These are phyloP conservation scores for Anthrax anthrax DNA, from an alignment of 2,888 invertebrate genomes.

Conservation along the genomic window DNA sequence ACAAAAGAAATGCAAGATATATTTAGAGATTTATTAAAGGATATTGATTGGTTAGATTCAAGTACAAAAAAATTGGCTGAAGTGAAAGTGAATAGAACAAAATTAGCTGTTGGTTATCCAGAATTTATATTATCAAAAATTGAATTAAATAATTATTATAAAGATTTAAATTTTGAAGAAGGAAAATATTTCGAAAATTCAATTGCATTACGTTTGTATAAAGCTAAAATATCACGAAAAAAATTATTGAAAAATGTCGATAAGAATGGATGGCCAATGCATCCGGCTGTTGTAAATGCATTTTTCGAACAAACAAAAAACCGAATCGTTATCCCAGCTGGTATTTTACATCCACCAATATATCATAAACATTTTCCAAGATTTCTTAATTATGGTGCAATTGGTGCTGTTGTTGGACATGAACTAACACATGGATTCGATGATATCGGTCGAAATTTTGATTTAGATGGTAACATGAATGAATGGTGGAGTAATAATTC, in stretches of 20 bases:
- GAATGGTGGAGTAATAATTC: constrained; percentile 16
- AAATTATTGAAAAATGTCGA: constrained; percentile 69
- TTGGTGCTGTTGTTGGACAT: constrained; percentile 18
- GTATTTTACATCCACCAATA: constrained; percentile 81
- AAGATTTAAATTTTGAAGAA: constrained; percentile 47
- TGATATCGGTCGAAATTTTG: constrained; percentile 15
- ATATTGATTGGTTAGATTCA: constrained; percentile 83
- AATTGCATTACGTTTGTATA: constrained; percentile 44
- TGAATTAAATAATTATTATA: constrained; percentile 69
- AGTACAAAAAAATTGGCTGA: constrained; percentile 69
- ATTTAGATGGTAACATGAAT: constrained; percentile 13
- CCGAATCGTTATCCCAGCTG: constrained; percentile 86
- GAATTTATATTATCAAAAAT: constrained; percentile 68
- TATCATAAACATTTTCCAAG: constrained; percentile 71
- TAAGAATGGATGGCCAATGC: constrained; percentile 69
- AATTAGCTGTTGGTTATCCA: constrained; percentile 87
- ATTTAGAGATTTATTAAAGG: constrained; percentile 67
- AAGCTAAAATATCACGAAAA: constrained; percentile 22
- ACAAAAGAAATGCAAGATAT: constrained; percentile 70
- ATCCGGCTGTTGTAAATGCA: constrained; percentile 77
- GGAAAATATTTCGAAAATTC: constrained; percentile 72
- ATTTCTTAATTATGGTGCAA: constrained; percentile 16
- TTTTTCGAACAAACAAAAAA: constrained; percentile 87
- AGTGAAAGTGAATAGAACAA: constrained; percentile 77
- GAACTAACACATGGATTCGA: constrained; percentile 18